Base-by-base conservation (phyloP, 37 sponge, comb jelly and placozoan genomes). In the Bolinopsis microptera region DNA sequence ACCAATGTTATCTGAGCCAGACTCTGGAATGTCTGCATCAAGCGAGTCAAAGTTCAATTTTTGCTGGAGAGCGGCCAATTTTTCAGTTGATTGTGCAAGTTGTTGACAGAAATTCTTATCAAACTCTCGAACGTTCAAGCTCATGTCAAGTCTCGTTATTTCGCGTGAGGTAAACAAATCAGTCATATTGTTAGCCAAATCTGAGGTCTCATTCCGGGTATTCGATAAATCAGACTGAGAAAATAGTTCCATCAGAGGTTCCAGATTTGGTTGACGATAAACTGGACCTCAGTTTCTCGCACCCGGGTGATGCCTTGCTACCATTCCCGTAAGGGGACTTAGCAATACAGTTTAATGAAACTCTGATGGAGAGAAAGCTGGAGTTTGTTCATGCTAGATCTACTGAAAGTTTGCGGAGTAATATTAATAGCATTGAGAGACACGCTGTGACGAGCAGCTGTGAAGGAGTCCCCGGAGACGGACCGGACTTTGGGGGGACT, bases 321-420 rank as follows among this genome's bases (percentile, higher is more conserved):
- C 21, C 18, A 77, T 36, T 77, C 21, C 80, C 37, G 33, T 32
- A 34, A 35, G 80, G 5, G 36, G 80, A 32, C 21, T 34, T 77
- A 36, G 36, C 80, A 25, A 86, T 86, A 13, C 61, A n/a, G 22
- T 41, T 86, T 13, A 86, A 48, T n/a, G 90, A 86, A 0, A 86
- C 90, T 86, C 61, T 13, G 61, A 86, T 86, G 24, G 90, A 48
- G n/a, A 48, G 39, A 48, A 86, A 86, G 90, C 1, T 28, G 80
- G 36, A 32, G 35, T 28, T 18, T 35, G 21, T 2, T 86, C 48
- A 36, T 39, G 27, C 48, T 39, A 2, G 90, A 2, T 3, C 90
- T 30, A 40, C 90, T 86, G 90, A 86, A 86, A 5, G 90, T 41
- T 39, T 41, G 34, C 38, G 90, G 90, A 40, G 90, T 86, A 77